phyloP scores from a whole-genome alignment of 2,888 invertebrate species.

The Plemyria rubiginata region DNA sequence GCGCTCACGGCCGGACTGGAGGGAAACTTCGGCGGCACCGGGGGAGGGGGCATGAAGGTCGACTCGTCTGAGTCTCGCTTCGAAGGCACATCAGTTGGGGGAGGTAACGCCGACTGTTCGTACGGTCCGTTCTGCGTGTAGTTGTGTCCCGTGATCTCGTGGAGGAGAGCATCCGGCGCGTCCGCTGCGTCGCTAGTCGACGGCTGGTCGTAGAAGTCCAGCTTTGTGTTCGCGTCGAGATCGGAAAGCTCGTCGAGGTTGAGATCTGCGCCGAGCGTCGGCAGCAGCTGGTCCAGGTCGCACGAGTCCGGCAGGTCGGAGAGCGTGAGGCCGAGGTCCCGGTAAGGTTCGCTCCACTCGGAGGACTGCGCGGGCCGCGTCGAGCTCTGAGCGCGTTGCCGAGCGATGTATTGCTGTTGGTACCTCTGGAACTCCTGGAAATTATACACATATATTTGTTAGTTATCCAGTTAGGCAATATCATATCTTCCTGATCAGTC shows the following conservation, averaged over 20 bases:
- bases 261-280: slow-evolving; percentile 86
- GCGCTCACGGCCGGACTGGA: slow-evolving; percentile 36
- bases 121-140: slow-evolving; percentile 56
- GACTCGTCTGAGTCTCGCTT: slow-evolving; percentile 54
- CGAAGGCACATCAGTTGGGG: slow-evolving; percentile 11
- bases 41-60: slow-evolving; percentile 71
- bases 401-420: slow-evolving; percentile 87
- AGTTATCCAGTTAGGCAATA: neutral
- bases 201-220: slow-evolving; percentile 66
- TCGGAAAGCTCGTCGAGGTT: slow-evolving; percentile 80
- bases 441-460: neutral
- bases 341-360: slow-evolving; percentile 81
- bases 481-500: neutral
- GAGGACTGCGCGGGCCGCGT: slow-evolving; percentile 64
- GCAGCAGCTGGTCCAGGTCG: slow-evolving; percentile 88
- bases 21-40: slow-evolving; percentile 61
- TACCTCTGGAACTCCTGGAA: slow-evolving; percentile 86
- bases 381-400: slow-evolving; percentile 74
- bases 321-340: slow-evolving; percentile 72
- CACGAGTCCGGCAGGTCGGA: slow-evolving; percentile 76
- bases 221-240: slow-evolving; percentile 69
- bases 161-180: slow-evolving; percentile 57
- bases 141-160: slow-evolving; percentile 43
- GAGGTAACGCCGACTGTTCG: slow-evolving; percentile 35
- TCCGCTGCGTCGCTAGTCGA: slow-evolving; percentile 56